A percentile compares a stretch with the other conserved stretches of the same genome.
Evolutionary conservation across 2,113 vertebrate genomes (phyloP).

Genomic region (Argyrosomus japonicus): DNA sequence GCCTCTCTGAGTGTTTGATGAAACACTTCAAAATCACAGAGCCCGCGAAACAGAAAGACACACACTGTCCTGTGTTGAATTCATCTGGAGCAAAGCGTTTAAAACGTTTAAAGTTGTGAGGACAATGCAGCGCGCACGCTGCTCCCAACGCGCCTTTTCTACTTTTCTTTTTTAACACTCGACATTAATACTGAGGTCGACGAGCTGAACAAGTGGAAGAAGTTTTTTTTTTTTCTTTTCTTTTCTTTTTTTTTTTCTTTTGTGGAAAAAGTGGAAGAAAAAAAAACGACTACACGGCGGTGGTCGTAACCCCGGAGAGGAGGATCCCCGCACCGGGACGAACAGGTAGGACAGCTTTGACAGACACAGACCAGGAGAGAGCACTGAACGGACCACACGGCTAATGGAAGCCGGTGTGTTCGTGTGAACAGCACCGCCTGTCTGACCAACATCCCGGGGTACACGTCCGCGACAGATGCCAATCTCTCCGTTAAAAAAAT

Average conservation of each 20-base stretch:
- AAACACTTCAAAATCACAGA: background rate
- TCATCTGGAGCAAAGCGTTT: background rate
- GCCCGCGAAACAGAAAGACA: background rate
- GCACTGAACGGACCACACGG: fast-evolving
- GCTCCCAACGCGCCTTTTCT: background rate
- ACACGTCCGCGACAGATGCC: background rate
- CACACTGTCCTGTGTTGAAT: background rate
- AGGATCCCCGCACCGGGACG: background rate
- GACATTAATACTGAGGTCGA: background rate
- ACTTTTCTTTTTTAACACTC: background rate
- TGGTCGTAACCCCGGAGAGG: slow-evolving; percentile 17
- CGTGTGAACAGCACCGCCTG: background rate
- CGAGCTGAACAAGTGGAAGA: slow-evolving; percentile 17
- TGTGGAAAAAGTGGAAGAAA: slow-evolving; percentile 36
- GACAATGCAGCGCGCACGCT: background rate
- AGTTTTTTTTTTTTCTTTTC: background rate
- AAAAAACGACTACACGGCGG: background rate
- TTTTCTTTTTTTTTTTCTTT: background rate
- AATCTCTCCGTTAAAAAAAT: background rate
- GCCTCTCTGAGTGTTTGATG: background rate
- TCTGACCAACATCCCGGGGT: background rate
- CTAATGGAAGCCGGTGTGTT: background rate
- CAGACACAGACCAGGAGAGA: background rate
- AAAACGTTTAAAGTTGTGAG: slow-evolving; percentile 10
- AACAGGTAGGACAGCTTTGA: slow-evolving; percentile 62